These are phyloP conservation scores for Lithophane semibrunnea DNA, from an alignment of 2,888 invertebrate genomes.

Conservation along the genomic window DNA sequence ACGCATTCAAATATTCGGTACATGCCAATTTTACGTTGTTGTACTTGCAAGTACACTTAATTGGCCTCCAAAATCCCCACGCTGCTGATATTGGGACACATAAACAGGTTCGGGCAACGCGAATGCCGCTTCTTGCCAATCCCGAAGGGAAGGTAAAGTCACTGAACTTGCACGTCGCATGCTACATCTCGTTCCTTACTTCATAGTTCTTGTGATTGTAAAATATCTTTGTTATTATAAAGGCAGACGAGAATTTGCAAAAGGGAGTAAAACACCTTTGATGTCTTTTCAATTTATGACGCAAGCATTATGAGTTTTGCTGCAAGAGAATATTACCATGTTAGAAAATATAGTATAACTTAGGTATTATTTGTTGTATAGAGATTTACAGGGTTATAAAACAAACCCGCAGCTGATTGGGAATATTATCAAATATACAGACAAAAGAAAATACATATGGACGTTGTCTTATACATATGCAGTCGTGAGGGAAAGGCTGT, in stretches of 20 bases:
- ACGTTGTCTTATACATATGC: not conserved
- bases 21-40: slow-evolving; percentile 76
- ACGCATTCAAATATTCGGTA: slow-evolving; percentile 78
- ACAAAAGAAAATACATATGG: not conserved
- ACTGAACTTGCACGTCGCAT: slow-evolving; percentile 88
- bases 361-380: slow-evolving; percentile 2
- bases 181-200: slow-evolving; percentile 85
- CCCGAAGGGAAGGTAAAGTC: slow-evolving; percentile 87
- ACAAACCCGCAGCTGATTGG: not conserved
- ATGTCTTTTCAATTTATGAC: slow-evolving; percentile 58
- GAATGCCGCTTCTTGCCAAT: slow-evolving; percentile 87
- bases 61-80: slow-evolving; percentile 75
- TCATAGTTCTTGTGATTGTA: slow-evolving; percentile 88
- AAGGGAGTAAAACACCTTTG: slow-evolving; percentile 63
- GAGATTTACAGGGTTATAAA: slow-evolving; percentile 1
- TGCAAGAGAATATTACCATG: slow-evolving; percentile 32
- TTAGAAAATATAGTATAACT: slow-evolving; percentile 17
- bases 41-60: slow-evolving; percentile 73
- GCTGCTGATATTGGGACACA: slow-evolving; percentile 83
- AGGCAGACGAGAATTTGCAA: slow-evolving; percentile 66
- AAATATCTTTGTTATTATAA: slow-evolving; percentile 81
- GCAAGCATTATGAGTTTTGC: slow-evolving; percentile 35
- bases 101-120: slow-evolving; percentile 87
- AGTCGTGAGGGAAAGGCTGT: not conserved
- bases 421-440: not conserved